Base-by-base conservation (phyloP, 2,888 invertebrate genomes). In the Eupeodes latifasciatus region DNA sequence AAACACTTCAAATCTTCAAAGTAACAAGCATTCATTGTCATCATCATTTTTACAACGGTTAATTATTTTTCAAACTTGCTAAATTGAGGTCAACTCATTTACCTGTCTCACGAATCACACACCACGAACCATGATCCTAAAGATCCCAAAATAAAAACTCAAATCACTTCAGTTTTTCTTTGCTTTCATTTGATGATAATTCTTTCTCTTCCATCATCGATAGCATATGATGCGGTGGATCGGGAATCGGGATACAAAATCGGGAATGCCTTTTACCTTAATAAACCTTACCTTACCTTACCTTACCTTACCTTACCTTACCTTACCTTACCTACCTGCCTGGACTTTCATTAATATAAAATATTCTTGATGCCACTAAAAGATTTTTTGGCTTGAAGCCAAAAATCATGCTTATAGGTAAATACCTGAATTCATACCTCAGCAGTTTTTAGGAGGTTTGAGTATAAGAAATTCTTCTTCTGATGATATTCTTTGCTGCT, bases 31-130 rank as follows among this genome's bases (percentile, higher is more conserved):
- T 72, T 80, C 62, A 80, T 79, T 80, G 80, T 81, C 87, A 87
- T 84, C 80, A 77, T 84, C 84, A 77, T 80, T 87, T 84, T 87
- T 84, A 84, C 80, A 88, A 78, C 81, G 34, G 85, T 88, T 88
- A 85, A 81, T 88, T 55, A 75, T 83, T 71, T 84, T 51, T 51
- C 40, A 64, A 81, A 69, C 59, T 57, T 77, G 55, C 85, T 69
- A 79, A 71, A 88, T 88, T 75, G 85, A 88, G 88, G 88, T 88
- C 85, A 88, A 78, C 77, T 78, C 81, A 85, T 85, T 88, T 81
- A 85, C 69, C 81, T 85, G 85, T 84, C 86, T 83, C 82, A 79
- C 76, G 75, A 80, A 62, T 62, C 27, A 27, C 27, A 27, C 27
- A 40, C 5, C 27, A 49, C 49, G 49, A 62, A 55, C 5, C 11